Conservation (phyloP, 2,888 invertebrate genomes). For the Pegoplata infirma region DNA sequence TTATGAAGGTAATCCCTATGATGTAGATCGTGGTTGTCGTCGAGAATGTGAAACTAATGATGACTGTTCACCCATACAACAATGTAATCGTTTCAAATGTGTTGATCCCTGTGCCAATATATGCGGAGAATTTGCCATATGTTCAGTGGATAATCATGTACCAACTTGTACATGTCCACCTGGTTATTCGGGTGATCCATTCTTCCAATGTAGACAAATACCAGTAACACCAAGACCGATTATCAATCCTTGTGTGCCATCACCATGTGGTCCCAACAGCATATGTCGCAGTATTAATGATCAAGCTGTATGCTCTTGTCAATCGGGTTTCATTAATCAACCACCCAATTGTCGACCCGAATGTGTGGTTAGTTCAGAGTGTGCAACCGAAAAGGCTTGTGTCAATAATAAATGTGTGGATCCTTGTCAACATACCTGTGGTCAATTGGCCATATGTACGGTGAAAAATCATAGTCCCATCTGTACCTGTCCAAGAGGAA, state of each 20-base stretch:
- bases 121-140: constrained; percentile 89
- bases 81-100: constrained; percentile 91
- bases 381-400: constrained; percentile 89
- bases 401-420: constrained; percentile 91
- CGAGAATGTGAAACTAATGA: constrained; percentile 88
- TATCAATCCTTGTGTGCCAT: constrained; percentile 87
- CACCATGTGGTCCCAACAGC: constrained; percentile 93
- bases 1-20: constrained; percentile 90
- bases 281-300: constrained; percentile 88
- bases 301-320: constrained; percentile 91
- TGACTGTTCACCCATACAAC: constrained; percentile 85
- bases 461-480: constrained; percentile 92
- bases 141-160: constrained; percentile 87
- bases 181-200: constrained; percentile 90
- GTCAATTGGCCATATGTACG: constrained; percentile 89
- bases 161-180: constrained; percentile 87
- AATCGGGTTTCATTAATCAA: constrained; percentile 87
- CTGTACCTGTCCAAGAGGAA: constrained; percentile 90
- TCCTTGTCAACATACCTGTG: constrained; percentile 92
- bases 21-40: constrained; percentile 82
- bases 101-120: constrained; percentile 90
- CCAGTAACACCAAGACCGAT: constrained; percentile 75
- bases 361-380: constrained; percentile 92
- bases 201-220: constrained; percentile 85
- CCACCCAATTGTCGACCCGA: constrained; percentile 91